Conservation (phyloP, 2,113 vertebrate species). For the Bufo gargarizans region DNA sequence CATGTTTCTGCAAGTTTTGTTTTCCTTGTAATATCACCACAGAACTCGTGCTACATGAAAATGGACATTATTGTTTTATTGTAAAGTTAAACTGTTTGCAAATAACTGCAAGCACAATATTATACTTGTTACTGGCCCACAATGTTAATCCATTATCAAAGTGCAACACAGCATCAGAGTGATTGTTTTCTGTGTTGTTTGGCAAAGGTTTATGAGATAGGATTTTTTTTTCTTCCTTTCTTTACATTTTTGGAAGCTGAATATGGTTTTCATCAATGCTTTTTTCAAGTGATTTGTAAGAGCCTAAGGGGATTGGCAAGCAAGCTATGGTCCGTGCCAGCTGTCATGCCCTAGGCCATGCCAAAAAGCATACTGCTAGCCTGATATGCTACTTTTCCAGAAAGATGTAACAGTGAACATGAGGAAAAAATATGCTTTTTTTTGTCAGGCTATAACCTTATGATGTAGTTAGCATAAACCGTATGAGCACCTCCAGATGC, state of each 20-base stretch:
- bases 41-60: slow-evolving; percentile 6
- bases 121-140: slow-evolving; percentile 19
- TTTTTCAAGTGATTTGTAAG: slow-evolving; percentile 54
- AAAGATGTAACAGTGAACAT: slow-evolving; percentile 34
- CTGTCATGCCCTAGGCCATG: slow-evolving; percentile 54
- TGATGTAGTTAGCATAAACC: slow-evolving; percentile 16
- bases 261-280: slow-evolving; percentile 40
- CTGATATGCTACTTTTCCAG: slow-evolving; percentile 25
- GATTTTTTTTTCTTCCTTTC: slow-evolving; percentile 47
- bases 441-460: slow-evolving; percentile 30
- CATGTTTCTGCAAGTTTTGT: slow-evolving; percentile 21
- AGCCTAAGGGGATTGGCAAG: slow-evolving; percentile 53
- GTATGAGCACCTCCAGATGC: slow-evolving; percentile 2
- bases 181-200: slow-evolving; percentile 51
- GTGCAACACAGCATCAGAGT: background rate
- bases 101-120: slow-evolving; percentile 42
- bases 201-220: background rate
- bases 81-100: slow-evolving; percentile 39
- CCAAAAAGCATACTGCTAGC: slow-evolving; percentile 34
- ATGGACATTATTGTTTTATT: slow-evolving; percentile 36
- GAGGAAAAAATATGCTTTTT: slow-evolving; percentile 5
- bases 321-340: slow-evolving; percentile 56
- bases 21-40: slow-evolving; percentile 21
- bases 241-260: slow-evolving; percentile 54
- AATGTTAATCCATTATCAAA: slow-evolving; percentile 54